A percentile compares a stretch with the other conserved stretches of the same genome.
Conservation (phyloP, 2,888 invertebrate genomes). For the Drosophila prolongata region DNA sequence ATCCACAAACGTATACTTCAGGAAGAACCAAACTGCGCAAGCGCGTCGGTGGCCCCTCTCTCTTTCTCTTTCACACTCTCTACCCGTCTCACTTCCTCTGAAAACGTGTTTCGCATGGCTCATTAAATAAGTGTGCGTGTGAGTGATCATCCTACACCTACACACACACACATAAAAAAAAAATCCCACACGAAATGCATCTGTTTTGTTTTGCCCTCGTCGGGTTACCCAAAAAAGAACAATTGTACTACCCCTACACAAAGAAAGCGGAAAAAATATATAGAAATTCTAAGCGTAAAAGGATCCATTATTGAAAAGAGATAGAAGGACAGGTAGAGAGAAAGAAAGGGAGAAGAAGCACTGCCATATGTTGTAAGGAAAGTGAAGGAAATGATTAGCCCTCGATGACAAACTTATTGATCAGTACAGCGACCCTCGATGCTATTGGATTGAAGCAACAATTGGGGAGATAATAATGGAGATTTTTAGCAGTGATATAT, state of each 20-base stretch:
- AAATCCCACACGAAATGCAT: slow-evolving; percentile 57
- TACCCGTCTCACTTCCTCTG: slow-evolving; percentile 1
- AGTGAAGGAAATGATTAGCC: slow-evolving; percentile 64
- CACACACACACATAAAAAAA: slow-evolving; percentile 6
- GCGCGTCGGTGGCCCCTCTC: slow-evolving; percentile 35
- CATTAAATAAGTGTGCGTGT: slow-evolving; percentile 32
- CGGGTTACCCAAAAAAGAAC: slow-evolving; percentile 48
- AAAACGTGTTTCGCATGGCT: slow-evolving; percentile 68
- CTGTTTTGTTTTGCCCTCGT: slow-evolving; percentile 60
- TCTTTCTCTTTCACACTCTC: slow-evolving; percentile 10
- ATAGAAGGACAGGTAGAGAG: neutral
- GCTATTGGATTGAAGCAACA: slow-evolving; percentile 19
- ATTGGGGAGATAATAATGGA: slow-evolving; percentile 4
- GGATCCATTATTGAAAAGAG: slow-evolving; percentile 61
- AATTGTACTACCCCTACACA: slow-evolving; percentile 62
- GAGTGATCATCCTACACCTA: slow-evolving; percentile 51
- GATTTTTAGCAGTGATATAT: slow-evolving; percentile 27
- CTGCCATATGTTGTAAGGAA: slow-evolving; percentile 52
- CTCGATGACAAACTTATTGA: slow-evolving; percentile 61
- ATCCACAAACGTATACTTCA: neutral
- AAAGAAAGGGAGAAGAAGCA: neutral
- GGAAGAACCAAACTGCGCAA: slow-evolving; percentile 24
- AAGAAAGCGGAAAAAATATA: slow-evolving; percentile 25
- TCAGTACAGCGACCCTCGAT: slow-evolving; percentile 7
- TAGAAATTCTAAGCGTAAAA: slow-evolving; percentile 63